A percentile compares a stretch with the other conserved stretches of the same genome.
Evolutionary conservation across 2,888 invertebrate genomes (phyloP).

Genomic region (Ischnus inquisitorius): DNA sequence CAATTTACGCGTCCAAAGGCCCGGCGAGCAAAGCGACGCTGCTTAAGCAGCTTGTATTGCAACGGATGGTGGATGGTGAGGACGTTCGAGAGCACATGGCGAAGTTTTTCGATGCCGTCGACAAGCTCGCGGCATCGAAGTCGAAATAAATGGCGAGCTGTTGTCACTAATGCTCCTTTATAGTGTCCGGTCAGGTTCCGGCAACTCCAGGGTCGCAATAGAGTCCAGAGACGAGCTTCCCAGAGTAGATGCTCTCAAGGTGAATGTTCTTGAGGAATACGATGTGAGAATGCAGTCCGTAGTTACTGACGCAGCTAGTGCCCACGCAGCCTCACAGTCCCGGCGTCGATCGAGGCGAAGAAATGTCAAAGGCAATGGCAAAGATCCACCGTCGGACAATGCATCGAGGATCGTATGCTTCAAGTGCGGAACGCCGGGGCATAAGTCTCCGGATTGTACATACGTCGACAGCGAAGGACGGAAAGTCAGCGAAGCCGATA

Average conservation of each 20-base stretch:
- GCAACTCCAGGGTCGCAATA: slow-evolving; percentile 52
- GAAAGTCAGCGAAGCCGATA: not conserved
- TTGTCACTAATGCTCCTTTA: slow-evolving; percentile 52
- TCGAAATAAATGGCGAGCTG: slow-evolving; percentile 47
- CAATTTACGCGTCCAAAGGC: slow-evolving; percentile 54
- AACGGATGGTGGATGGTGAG: slow-evolving; percentile 47
- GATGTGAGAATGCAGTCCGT: slow-evolving; percentile 2
- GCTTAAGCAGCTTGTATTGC: slow-evolving; percentile 55
- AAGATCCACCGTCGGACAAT: no score
- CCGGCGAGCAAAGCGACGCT: slow-evolving; percentile 65
- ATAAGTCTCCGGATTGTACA: not conserved
- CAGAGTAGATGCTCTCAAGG: slow-evolving; percentile 45
- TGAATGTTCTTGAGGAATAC: slow-evolving; percentile 44
- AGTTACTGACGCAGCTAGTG: not conserved
- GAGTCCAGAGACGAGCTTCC: slow-evolving; percentile 62
- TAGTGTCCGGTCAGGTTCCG: slow-evolving; percentile 47
- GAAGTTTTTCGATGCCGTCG: slow-evolving; percentile 57
- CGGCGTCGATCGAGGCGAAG: not conserved
- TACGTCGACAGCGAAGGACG: not conserved
- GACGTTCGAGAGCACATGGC: slow-evolving; percentile 60
- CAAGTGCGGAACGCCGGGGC: not conserved
- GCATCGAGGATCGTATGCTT: not conserved
- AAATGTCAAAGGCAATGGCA: no score
- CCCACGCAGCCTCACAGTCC: not conserved
- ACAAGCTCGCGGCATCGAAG: slow-evolving; percentile 58